Evolutionary conservation across 2,797 vertebrate species (phyloP), one percentile per base, ranked within the genome.

Genomic region (Parotocinclus haroldoi): DNA sequence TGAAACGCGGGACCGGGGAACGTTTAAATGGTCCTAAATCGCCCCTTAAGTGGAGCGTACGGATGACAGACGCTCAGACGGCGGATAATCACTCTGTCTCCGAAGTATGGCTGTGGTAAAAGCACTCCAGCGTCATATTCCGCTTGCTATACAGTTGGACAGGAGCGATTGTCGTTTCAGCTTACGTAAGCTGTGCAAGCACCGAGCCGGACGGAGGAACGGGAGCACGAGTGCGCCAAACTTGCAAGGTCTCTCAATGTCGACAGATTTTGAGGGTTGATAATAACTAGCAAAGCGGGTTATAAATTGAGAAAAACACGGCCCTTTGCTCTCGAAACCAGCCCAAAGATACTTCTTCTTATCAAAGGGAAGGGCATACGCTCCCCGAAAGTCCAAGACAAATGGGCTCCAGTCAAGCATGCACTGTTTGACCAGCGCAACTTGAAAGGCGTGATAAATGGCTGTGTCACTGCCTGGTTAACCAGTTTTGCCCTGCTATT

Each of bases 391-490:
- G 58, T 57, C 27, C 46, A 78, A 79, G 79, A 82, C 68, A 55
- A 77, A 71, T 73, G 63, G 71, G 66, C 69, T 80, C 67, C 73
- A 77, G 69, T 79, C 74, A 70, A 76, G 77, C 72, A 37, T 72
- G 74, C 54, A 70, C 67, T 70, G 71, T 78, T 78, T 74, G 70
- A 75, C 76, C 71, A 62, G 72, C 74, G 65, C 75, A 71, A 74
- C 68, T 70, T 73, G 76, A 76, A 75, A 79, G 72, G 49, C 7
- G 13, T 78, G 77, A 83, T 72, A 72, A 83, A 81, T 78, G 77
- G 67, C 69, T 11, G 13, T 53, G 68, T 66, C 69, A 64, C 63
- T 53, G 58, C 53, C 59, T 69, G 69, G 71, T 73, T 81, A 83
- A 72, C 67, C 45, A 68, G 53, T 65, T 78, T 75, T 61, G 49